Evolutionary conservation across 2,113 vertebrate species (phyloP).

Genomic region (Casuarius casuarius): DNA sequence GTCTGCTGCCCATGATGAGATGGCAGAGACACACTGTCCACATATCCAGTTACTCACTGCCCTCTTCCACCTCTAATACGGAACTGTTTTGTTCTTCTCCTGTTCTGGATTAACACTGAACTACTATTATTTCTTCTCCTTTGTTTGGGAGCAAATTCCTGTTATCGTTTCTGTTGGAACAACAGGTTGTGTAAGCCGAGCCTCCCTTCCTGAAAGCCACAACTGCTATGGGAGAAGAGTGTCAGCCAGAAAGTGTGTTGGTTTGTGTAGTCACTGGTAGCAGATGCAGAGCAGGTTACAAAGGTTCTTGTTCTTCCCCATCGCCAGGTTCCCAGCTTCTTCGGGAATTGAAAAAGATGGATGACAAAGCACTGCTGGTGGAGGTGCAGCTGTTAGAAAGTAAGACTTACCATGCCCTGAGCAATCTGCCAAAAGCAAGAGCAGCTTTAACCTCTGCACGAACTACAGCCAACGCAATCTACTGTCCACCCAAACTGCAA

Average conservation of each 20-base stretch:
- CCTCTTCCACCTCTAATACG: background rate
- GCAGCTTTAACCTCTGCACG: constrained; percentile 97
- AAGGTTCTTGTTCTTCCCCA: background rate
- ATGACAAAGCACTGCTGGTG: constrained; percentile 98
- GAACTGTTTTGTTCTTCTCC: background rate
- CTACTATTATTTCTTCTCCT: background rate
- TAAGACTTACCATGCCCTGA: constrained; percentile 98
- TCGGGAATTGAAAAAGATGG: constrained; percentile 98
- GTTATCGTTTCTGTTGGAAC: background rate
- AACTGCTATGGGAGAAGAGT: background rate
- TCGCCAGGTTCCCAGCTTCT: constrained; percentile 91
- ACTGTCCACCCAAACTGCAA: constrained; percentile 98
- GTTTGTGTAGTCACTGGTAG: fast-evolving
- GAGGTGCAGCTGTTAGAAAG: constrained; percentile 98
- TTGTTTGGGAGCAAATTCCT: background rate
- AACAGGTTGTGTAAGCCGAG: background rate
- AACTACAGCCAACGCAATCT: constrained; percentile 98
- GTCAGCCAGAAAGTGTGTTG: background rate
- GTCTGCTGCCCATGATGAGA: fast-evolving
- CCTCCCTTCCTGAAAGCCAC: background rate
- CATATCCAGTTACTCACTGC: background rate
- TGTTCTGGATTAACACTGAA: background rate
- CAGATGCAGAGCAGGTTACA: background rate
- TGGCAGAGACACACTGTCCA: background rate
- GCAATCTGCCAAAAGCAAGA: constrained; percentile 97